Percentiles rank a stretch among this genome's conserved stretches.
phyloP scores from a whole-genome alignment of 2,797 vertebrate species.

The Pseudomugil gertrudae region DNA sequence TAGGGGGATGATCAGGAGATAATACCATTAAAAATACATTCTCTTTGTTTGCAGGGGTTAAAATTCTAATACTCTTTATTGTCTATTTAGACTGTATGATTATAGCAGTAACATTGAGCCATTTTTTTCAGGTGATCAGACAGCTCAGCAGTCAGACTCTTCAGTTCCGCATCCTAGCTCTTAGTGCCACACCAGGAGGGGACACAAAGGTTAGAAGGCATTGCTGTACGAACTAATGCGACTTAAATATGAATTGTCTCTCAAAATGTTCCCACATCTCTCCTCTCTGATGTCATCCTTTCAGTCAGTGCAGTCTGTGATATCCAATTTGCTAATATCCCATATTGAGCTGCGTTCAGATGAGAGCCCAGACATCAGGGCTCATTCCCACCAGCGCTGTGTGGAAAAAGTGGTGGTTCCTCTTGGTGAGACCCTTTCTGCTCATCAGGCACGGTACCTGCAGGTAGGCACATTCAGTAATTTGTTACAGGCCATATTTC shows the following conservation, averaged over 20 bases:
- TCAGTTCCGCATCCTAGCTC: conserved; percentile 92
- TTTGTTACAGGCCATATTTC: not conserved
- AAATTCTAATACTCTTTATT: not conserved
- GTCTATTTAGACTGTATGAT: not conserved
- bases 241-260: not conserved
- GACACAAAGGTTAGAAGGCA: conserved; percentile 85
- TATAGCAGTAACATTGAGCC: not conserved
- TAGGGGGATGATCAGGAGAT: not conserved
- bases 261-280: not conserved
- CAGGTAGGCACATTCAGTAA: conserved; percentile 78
- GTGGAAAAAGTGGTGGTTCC: conserved; percentile 93
- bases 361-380: conserved; percentile 90
- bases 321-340: conserved; percentile 93
- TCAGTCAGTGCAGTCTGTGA: conserved; percentile 94
- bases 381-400: conserved; percentile 90
- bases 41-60: not conserved
- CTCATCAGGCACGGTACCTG: conserved; percentile 86
- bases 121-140: conserved; percentile 86
- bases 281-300: not conserved
- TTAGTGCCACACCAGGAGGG: conserved; percentile 94
- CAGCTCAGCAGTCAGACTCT: conserved; percentile 87
- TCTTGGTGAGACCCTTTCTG: conserved; percentile 84
- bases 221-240: not conserved
- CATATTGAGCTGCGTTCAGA: conserved; percentile 94
- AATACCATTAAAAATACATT: not conserved